Conservation (phyloP, 2,113 vertebrate species). For the Myiagra hebetior region DNA sequence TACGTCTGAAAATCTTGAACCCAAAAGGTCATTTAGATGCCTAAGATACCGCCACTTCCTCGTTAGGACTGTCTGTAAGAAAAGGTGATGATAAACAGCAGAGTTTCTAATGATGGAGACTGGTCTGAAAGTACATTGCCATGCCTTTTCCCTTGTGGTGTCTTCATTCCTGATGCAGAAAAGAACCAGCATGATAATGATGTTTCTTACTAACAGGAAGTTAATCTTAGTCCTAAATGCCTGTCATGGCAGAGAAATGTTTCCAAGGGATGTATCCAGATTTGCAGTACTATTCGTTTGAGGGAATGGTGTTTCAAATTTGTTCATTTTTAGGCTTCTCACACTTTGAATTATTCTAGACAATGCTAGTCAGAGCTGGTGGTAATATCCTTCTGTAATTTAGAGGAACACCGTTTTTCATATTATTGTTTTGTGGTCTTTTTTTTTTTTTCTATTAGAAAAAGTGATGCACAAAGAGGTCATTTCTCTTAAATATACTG, state of each 20-base stretch:
- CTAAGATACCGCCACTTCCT: neutral
- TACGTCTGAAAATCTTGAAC: neutral
- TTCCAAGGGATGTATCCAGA: neutral
- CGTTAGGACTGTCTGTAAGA: neutral
- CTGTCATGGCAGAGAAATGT: neutral
- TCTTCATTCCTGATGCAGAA: neutral
- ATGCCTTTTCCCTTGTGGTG: neutral
- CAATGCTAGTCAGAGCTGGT: neutral
- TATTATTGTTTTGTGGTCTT: neutral
- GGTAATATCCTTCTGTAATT: neutral
- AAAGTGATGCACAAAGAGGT: neutral
- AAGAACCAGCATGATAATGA: neutral
- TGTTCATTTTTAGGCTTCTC: neutral
- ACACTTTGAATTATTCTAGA: neutral
- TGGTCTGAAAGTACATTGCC: neutral
- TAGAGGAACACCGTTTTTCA: neutral
- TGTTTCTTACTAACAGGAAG: neutral
- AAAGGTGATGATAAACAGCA: neutral
- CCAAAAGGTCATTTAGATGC: neutral
- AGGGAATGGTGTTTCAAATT: neutral
- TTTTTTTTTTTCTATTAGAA: neutral
- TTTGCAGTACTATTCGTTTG: neutral
- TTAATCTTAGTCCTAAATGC: slow-evolving; percentile 26
- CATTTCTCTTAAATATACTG: neutral
- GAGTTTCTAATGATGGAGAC: neutral